Percentiles rank a stretch among this genome's conserved stretches.
These are phyloP conservation scores for Geotria australis DNA, from an alignment of 2,797 vertebrate genomes.

Conservation along the genomic window DNA sequence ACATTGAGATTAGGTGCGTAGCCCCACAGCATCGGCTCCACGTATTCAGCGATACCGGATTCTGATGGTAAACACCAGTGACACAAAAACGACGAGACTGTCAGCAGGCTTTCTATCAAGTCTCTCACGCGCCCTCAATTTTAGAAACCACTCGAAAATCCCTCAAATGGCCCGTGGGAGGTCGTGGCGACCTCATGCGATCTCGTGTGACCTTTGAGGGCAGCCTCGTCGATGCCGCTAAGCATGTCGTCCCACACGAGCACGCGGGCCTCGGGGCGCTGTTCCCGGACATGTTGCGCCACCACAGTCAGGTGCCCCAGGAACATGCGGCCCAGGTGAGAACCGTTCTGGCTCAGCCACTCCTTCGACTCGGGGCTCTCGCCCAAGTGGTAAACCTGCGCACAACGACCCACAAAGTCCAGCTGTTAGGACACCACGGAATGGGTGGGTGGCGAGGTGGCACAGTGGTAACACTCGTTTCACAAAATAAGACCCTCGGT, in stretches of 20 bases:
- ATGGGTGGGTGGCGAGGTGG: too few species aligned
- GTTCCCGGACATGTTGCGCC: constrained; percentile 17
- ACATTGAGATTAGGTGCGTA: constrained; percentile 41
- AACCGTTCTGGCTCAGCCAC: constrained; percentile 23
- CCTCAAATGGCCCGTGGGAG: too few species aligned
- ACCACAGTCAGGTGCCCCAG: constrained; percentile 41
- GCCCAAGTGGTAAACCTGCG: constrained; percentile 58
- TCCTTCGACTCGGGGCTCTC: constrained; percentile 45
- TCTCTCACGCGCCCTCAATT: neutral
- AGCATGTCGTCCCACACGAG: constrained; percentile 95
- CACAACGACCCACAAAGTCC: too few species aligned
- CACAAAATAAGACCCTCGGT: too few species aligned
- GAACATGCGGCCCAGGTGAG: constrained; percentile 30
- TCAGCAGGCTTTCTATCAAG: neutral
- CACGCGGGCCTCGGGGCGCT: constrained; percentile 21
- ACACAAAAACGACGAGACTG: too few species aligned
- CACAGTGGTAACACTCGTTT: too few species aligned
- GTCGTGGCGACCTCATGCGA: too few species aligned
- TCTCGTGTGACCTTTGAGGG: constrained; percentile 24
- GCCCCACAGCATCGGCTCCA: constrained; percentile 82
- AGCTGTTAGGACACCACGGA: too few species aligned
- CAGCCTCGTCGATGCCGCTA: constrained; percentile 26
- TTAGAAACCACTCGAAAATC: neutral
- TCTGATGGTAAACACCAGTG: constrained; percentile 10
- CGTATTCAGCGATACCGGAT: constrained; percentile 35